These are phyloP conservation scores for Oscheius sp. DNA, from an alignment of 2,888 invertebrate species.

Conservation along the genomic window DNA sequence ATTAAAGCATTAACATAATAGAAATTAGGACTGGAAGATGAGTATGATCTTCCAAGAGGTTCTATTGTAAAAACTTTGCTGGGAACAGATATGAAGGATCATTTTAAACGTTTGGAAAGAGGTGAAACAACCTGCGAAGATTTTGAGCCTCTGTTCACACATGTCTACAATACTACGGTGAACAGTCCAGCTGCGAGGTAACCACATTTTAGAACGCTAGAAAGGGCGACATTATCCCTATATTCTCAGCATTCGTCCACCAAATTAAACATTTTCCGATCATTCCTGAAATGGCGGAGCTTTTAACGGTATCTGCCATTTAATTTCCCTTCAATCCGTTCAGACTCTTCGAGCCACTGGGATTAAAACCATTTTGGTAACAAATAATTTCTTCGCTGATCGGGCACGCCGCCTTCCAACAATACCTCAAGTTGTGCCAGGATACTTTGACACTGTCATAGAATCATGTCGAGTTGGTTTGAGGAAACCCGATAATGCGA, in stretches of 20 bases:
- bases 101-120: constrained; percentile 71
- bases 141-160: constrained; percentile 73
- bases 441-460: constrained; percentile 71
- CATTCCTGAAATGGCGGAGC: constrained; percentile 35
- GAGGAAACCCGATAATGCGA: constrained; percentile 74
- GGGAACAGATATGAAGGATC: constrained; percentile 43
- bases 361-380: constrained; percentile 75
- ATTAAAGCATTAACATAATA: neutral
- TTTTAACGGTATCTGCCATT: constrained; percentile 19
- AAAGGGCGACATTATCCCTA: constrained; percentile 14
- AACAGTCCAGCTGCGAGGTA: neutral
- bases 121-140: constrained; percentile 74
- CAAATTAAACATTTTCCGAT: constrained; percentile 4
- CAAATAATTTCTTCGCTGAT: constrained; percentile 74
- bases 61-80: constrained; percentile 71
- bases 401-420: constrained; percentile 62
- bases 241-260: constrained; percentile 15
- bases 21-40: constrained; percentile 70
- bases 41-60: constrained; percentile 66
- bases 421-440: constrained; percentile 39
- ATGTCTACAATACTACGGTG: constrained; percentile 74
- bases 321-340: neutral
- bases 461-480: constrained; percentile 75
- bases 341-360: constrained; percentile 73
- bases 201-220: constrained; percentile 9